phyloP scores from a whole-genome alignment of 2,888 invertebrate genomes.

The Drosophila acutilabella region DNA sequence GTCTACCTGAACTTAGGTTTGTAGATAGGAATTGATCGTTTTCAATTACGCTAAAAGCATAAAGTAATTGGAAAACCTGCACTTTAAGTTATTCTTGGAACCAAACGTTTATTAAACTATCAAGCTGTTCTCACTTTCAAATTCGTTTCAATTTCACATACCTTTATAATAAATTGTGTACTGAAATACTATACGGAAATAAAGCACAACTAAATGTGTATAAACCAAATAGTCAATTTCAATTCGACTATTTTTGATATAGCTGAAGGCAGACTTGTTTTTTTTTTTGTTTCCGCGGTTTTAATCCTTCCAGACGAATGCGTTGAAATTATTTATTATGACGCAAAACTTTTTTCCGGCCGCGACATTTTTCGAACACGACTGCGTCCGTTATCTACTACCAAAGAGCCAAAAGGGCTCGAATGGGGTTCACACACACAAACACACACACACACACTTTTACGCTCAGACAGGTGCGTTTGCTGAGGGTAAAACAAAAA shows the following conservation, averaged over 20 bases:
- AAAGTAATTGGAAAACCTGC: not conserved
- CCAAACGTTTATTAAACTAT: not conserved
- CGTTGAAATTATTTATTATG: constrained; percentile 78
- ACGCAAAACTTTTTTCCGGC: constrained; percentile 75
- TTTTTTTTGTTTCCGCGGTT: constrained; percentile 31
- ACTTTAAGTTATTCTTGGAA: not conserved
- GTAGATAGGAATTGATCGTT: constrained; percentile 1
- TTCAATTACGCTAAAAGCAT: constrained; percentile 29
- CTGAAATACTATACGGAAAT: too few species aligned
- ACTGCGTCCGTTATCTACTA: constrained; percentile 61
- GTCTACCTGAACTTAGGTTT: not conserved
- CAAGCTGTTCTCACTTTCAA: not conserved
- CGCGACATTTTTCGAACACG: constrained; percentile 59
- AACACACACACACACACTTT: not conserved
- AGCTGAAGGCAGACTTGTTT: constrained; percentile 24
- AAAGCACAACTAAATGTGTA: not conserved
- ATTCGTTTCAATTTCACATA: not conserved
- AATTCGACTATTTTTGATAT: constrained; percentile 18
- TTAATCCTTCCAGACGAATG: constrained; percentile 82
- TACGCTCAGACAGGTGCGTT: constrained; percentile 9
- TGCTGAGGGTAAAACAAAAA: constrained; percentile 42
- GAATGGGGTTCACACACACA: constrained; percentile 30
- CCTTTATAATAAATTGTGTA: too few species aligned
- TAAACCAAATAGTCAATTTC: constrained; percentile 7
- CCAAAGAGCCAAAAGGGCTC: constrained; percentile 59